phyloP scores from a whole-genome alignment of 2,888 invertebrate genomes.

The Listrodromus nycthemerus region DNA sequence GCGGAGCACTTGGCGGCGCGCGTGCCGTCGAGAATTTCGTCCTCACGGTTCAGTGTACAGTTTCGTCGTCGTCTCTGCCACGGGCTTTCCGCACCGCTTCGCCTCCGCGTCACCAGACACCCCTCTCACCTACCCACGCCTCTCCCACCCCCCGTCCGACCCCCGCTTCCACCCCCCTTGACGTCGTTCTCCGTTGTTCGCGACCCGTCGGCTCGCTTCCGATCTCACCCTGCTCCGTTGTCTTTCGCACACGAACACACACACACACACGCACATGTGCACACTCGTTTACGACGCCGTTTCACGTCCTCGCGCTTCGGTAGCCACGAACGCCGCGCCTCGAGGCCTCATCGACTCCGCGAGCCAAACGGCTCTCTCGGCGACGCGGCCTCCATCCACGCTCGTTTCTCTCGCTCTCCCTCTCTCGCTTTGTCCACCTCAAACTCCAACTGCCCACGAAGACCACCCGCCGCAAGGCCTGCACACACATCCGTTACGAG shows the following conservation, averaged over 20 bases:
- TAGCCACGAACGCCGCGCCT: constrained; percentile 77
- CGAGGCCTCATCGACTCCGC: constrained; percentile 82
- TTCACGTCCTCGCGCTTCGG: constrained; percentile 67
- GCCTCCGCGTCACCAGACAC: constrained; percentile 53
- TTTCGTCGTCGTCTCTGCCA: constrained; percentile 62
- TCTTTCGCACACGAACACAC: constrained; percentile 41
- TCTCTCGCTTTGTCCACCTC: constrained; percentile 26
- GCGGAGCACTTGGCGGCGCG: constrained; percentile 81
- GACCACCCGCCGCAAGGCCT: constrained; percentile 68
- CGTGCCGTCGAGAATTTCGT: constrained; percentile 80
- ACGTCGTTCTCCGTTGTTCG: constrained; percentile 59
- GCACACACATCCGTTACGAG: constrained; percentile 68
- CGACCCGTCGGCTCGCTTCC: constrained; percentile 65
- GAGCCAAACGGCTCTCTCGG: constrained; percentile 76
- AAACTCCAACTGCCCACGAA: constrained; percentile 48
- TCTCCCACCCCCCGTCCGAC: not conserved
- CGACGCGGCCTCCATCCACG: constrained; percentile 65
- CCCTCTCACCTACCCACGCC: no score
- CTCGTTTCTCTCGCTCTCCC: constrained; percentile 23
- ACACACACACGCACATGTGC: no score
- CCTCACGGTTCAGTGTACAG: constrained; percentile 47
- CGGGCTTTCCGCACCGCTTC: constrained; percentile 65
- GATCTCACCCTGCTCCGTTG: constrained; percentile 62
- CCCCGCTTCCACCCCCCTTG: no score
- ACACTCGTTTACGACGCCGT: constrained; percentile 45